Evolutionary conservation across 2,797 vertebrate genomes (phyloP).

Genomic region (Smutsia gigantea): DNA sequence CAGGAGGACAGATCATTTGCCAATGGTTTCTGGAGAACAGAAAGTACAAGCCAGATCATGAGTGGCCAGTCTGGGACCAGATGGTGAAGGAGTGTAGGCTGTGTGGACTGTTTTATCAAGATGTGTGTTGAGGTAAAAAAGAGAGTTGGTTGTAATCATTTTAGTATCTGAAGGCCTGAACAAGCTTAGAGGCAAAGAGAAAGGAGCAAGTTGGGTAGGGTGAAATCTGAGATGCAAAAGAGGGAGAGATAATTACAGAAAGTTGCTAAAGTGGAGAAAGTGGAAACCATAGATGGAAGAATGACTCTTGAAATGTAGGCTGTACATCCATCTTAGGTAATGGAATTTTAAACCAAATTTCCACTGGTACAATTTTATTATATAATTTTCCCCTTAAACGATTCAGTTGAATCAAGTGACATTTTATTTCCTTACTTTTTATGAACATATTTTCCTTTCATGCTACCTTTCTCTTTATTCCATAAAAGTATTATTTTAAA

Average conservation of each 20-base stretch:
- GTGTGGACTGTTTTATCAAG: not conserved
- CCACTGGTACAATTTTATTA: not conserved
- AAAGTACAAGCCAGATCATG: not conserved
- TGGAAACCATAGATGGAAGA: not conserved
- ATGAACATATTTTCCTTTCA: slow-evolving; percentile 5
- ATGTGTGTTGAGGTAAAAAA: not conserved
- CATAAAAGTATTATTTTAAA: not conserved
- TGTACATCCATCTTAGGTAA: not conserved
- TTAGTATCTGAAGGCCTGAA: not conserved
- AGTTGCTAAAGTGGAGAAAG: not conserved
- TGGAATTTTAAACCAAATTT: not conserved
- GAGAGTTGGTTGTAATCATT: not conserved
- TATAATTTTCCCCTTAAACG: slow-evolving; percentile 14
- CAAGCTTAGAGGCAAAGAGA: not conserved
- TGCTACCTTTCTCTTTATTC: not conserved
- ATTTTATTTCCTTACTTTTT: not conserved
- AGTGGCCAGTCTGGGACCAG: not conserved
- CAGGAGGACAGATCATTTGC: no score
- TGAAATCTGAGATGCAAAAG: not conserved
- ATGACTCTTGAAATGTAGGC: not conserved
- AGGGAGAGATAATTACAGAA: not conserved
- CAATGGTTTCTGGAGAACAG: not conserved
- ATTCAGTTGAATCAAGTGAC: not conserved
- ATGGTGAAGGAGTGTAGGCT: accelerated
- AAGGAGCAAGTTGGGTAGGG: not conserved